Base-by-base conservation (phyloP, 2,888 invertebrate species). In the Aporophyla lueneburgensis region DNA sequence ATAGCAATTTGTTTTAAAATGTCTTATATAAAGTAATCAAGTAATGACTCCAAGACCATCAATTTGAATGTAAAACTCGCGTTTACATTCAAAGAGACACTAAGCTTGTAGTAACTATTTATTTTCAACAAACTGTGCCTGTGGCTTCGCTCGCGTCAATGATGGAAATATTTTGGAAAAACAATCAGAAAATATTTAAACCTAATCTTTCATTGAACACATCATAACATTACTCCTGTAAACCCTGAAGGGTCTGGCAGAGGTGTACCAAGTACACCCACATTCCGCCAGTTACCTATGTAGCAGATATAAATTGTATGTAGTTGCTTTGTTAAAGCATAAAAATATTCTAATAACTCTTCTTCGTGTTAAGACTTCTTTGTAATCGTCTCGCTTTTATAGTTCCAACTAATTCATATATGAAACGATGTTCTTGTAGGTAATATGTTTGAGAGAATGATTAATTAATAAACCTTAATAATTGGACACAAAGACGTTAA, bases 381-480 rank as follows among this genome's bases (percentile, higher is more conserved):
- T 75, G 67, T 85, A 56, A 66, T 61, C 58, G 74, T 76, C 70
- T 80, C 80, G 83, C 66, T 70, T 46, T 73, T 79, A 66, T 74
- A 75, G 66, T 73, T 76, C 24, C 43, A n/a, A 54, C 74, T 78
- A 53, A 76, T 76, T 67, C 58, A 69, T 78, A 62, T 59, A 56
- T 19, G 62, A 27, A 61, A 46, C 61, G 63, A 77, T 63, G 76
- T 73, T 76, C 65, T 83, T 71, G 74, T 67, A 71, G 63, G 70
- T 78, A 66, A 78, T 78, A 76, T 78, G 46, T 80, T 86, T 79
- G 75, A 65, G 56, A 78, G 70, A 83, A 85, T 87, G 78, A 85
- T 87, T 80, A 85, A 87, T 87, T 78, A 83, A 69, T 74, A 83
- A 74, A 80, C 56, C 61, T 78, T 66, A 74, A 51, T 81, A 85